phyloP scores from a whole-genome alignment of 2,113 vertebrate species.

The Scomber japonicus region DNA sequence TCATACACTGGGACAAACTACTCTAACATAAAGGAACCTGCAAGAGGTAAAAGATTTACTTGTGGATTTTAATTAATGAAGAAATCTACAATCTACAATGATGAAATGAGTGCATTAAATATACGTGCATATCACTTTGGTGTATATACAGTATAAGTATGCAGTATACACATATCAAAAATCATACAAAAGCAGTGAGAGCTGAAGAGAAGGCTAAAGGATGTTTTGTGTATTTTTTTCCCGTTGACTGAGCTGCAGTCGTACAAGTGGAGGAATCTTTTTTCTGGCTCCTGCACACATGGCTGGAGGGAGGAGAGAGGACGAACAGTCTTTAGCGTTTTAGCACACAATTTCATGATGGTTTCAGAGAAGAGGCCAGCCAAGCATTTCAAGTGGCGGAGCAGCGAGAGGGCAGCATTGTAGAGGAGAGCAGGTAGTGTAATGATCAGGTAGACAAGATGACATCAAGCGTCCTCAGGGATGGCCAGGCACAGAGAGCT shows the following conservation, averaged over 20 bases:
- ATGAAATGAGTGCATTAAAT: background rate
- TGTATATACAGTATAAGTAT: background rate
- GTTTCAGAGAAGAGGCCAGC: slow-evolving; percentile 80
- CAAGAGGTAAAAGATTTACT: no score
- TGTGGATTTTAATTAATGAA: no score
- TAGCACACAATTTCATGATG: slow-evolving; percentile 73
- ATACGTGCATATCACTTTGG: background rate
- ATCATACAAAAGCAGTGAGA: slow-evolving; percentile 25
- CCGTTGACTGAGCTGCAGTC: slow-evolving; percentile 52
- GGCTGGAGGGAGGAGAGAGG: slow-evolving; percentile 60
- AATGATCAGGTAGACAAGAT: slow-evolving; percentile 81
- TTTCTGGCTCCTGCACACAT: slow-evolving; percentile 58
- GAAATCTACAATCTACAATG: no score
- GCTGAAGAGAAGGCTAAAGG: slow-evolving; percentile 5
- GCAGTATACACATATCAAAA: background rate
- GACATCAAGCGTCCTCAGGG: slow-evolving; percentile 79
- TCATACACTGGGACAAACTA: no score
- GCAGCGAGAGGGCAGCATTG: slow-evolving; percentile 73
- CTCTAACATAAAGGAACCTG: no score
- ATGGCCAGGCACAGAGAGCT: slow-evolving; percentile 58
- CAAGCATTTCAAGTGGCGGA: slow-evolving; percentile 81
- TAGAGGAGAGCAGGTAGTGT: slow-evolving; percentile 75
- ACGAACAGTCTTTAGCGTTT: slow-evolving; percentile 51
- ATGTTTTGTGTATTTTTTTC: slow-evolving; percentile 47
- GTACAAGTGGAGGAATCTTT: slow-evolving; percentile 59